Conservation (phyloP, 2,113 vertebrate genomes). For the Tenrec ecaudatus region DNA sequence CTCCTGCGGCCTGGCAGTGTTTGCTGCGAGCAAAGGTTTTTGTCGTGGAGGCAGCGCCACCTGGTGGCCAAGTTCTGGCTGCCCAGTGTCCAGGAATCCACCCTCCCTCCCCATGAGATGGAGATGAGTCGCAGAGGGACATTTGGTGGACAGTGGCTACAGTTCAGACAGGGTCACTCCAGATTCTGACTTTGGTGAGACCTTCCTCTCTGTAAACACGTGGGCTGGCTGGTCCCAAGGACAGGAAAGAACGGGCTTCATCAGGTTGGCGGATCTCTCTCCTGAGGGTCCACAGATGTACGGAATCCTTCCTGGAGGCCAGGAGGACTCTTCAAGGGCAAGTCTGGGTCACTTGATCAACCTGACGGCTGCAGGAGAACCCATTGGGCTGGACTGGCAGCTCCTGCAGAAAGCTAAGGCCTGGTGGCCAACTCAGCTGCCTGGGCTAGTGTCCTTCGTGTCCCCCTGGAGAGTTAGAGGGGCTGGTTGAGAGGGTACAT, state of each 20-base stretch:
- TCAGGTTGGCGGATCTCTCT: neutral
- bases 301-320: neutral
- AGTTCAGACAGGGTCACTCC: neutral
- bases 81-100: neutral
- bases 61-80: neutral
- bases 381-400: neutral
- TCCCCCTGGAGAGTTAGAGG: neutral
- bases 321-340: neutral
- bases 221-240: accelerated
- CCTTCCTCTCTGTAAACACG: neutral
- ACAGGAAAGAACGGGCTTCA: neutral
- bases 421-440: neutral
- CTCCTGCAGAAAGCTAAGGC: neutral
- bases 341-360: neutral
- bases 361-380: neutral
- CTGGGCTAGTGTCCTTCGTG: neutral
- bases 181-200: neutral
- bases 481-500: neutral
- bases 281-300: neutral
- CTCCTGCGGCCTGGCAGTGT: neutral
- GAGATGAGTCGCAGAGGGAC: neutral
- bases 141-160: too few species aligned
- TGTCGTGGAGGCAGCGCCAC: neutral
- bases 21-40: neutral
- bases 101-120: neutral